Percentiles rank a stretch among this genome's conserved stretches.
These are phyloP conservation scores for Mythimna lalbum DNA, from an alignment of 2,888 invertebrate species.

Conservation along the genomic window DNA sequence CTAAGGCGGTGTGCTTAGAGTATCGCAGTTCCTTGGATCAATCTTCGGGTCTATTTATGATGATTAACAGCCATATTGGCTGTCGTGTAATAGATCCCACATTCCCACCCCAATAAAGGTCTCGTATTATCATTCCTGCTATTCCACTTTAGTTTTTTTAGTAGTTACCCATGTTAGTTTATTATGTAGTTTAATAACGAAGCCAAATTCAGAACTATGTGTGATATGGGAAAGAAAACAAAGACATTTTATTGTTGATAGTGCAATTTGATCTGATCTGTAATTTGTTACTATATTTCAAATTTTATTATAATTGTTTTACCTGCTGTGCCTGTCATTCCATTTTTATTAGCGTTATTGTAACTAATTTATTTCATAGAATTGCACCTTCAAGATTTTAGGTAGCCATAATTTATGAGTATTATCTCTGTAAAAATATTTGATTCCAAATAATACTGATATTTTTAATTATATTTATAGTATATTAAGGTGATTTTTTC, in stretches of 20 bases:
- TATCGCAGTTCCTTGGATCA: conserved; percentile 41
- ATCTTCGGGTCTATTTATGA: conserved; percentile 57
- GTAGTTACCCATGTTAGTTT: conserved; percentile 83
- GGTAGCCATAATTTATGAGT: conserved; percentile 68
- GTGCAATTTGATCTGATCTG: conserved; percentile 85
- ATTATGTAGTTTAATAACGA: conserved; percentile 73
- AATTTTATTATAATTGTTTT: conserved; percentile 79
- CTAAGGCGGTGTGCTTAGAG: conserved; percentile 70
- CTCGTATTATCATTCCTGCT: conserved; percentile 79
- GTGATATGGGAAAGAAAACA: conserved; percentile 80
- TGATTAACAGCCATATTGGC: conserved; percentile 63
- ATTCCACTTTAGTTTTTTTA: conserved; percentile 74
- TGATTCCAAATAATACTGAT: conserved; percentile 62
- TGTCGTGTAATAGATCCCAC: conserved; percentile 64
- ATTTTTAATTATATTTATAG: conserved; percentile 51
- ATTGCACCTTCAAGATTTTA: conserved; percentile 63
- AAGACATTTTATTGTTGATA: conserved; percentile 74
- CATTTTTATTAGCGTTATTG: conserved; percentile 73
- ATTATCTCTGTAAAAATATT: conserved; percentile 61
- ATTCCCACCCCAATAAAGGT: conserved; percentile 74
- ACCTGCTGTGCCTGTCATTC: conserved; percentile 77
- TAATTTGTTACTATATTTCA: conserved; percentile 80
- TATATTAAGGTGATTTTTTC: conserved; percentile 39
- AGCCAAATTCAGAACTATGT: conserved; percentile 85
- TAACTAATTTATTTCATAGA: conserved; percentile 62